These are phyloP conservation scores for Scaptomyza hsui DNA, from an alignment of 1,140 invertebrate genomes.

Conservation along the genomic window DNA sequence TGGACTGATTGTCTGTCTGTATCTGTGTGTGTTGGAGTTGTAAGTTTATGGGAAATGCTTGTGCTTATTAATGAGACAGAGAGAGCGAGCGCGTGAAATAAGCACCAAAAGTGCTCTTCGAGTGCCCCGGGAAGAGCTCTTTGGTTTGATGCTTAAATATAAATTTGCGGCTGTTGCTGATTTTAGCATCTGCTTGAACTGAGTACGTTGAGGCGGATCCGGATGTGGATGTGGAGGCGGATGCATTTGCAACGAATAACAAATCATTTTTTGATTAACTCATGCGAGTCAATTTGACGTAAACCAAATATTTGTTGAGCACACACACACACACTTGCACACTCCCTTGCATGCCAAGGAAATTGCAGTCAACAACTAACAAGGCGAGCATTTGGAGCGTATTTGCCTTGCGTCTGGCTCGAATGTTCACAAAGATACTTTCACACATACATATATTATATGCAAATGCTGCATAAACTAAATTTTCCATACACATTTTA, in stretches of 20 bases:
- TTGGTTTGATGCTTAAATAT: conserved; percentile 18
- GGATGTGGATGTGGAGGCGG: conserved; percentile 43
- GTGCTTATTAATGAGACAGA: conserved; percentile 52
- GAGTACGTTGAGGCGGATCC: conserved; percentile 13
- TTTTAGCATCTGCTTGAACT: conserved; percentile 13
- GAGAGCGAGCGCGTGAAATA: conserved; percentile 28
- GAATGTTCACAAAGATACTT: conserved; percentile 43
- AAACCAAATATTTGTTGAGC: conserved; percentile 78
- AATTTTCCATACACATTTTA: conserved; percentile 61
- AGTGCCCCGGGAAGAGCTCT: neutral
- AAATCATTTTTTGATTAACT: conserved; percentile 83
- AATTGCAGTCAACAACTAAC: conserved; percentile 82
- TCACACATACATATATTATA: conserved; percentile 43
- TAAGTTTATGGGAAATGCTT: conserved; percentile 49
- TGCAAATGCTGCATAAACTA: conserved; percentile 82
- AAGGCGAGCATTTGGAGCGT: conserved; percentile 60
- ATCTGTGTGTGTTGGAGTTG: conserved; percentile 16
- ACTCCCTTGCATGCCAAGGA: conserved; percentile 58
- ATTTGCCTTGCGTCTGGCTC: conserved; percentile 71
- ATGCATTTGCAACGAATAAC: conserved; percentile 79
- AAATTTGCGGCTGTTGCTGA: conserved; percentile 38
- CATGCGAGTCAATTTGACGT: conserved; percentile 81
- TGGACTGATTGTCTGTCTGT: conserved; percentile 13
- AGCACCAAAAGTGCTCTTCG: conserved; percentile 17
- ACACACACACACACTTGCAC: conserved; percentile 42